These are phyloP conservation scores for Talpa occidentalis DNA, from an alignment of 2,113 vertebrate species.

Conservation along the genomic window DNA sequence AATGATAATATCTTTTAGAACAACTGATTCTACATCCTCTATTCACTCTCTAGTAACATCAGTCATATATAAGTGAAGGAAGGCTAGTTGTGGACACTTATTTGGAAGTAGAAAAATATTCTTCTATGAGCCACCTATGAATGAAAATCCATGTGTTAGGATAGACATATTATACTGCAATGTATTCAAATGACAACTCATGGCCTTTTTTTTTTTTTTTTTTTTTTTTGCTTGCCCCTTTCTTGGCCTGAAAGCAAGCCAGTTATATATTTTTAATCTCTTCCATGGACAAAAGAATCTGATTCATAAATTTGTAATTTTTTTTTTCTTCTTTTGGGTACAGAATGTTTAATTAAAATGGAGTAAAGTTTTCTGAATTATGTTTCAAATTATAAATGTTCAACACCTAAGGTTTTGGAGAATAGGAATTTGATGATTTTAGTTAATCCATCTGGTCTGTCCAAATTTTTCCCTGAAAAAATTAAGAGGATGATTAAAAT, in stretches of 20 bases:
- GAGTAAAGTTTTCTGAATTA: neutral
- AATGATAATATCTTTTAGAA: neutral
- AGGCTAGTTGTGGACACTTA: neutral
- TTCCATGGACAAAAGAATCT: neutral
- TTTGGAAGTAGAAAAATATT: neutral
- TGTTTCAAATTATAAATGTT: neutral
- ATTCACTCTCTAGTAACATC: neutral
- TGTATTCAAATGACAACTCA: neutral
- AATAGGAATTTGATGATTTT: neutral
- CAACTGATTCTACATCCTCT: neutral
- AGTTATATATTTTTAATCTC: constrained; percentile 10
- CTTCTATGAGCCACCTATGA: neutral
- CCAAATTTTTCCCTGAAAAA: neutral
- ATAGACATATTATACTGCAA: neutral
- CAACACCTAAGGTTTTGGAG: neutral
- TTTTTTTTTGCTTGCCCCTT: neutral
- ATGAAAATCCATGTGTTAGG: neutral
- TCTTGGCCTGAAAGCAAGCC: neutral
- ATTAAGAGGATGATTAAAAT: neutral
- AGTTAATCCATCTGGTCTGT: neutral
- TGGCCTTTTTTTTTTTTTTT: neutral
- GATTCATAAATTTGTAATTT: neutral
- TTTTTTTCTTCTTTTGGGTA: neutral
- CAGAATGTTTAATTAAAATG: neutral
- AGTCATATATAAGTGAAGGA: neutral